These are phyloP conservation scores for Thinocorus orbignyianus DNA, from an alignment of 2,113 vertebrate species.

Conservation along the genomic window DNA sequence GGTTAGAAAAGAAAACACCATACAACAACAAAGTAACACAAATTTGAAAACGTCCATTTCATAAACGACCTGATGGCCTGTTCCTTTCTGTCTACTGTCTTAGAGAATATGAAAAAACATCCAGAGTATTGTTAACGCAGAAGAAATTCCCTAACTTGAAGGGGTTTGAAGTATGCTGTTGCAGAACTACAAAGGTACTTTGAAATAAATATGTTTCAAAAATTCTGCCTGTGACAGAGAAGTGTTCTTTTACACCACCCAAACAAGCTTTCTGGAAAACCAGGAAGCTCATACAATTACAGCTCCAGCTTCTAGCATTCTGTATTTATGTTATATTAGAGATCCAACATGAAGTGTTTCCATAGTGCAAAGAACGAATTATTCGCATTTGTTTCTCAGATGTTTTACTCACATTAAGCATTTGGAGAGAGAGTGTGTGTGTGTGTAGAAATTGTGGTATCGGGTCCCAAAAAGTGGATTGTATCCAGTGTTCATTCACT, in stretches of 20 bases:
- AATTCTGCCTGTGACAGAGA: background rate
- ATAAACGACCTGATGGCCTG: background rate
- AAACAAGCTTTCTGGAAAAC: background rate
- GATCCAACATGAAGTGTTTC: background rate
- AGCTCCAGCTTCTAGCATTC: background rate
- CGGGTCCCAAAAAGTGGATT: background rate
- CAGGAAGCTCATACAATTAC: background rate
- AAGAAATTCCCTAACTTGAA: background rate
- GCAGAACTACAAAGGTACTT: background rate
- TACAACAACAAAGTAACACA: background rate
- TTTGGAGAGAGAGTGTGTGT: background rate
- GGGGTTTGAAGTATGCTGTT: background rate
- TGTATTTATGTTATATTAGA: background rate
- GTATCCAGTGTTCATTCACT: background rate
- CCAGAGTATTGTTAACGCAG: background rate
- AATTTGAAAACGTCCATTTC: background rate
- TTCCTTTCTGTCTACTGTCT: background rate
- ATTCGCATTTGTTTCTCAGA: background rate
- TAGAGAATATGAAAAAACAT: background rate
- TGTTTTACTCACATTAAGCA: background rate
- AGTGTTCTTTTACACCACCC: background rate
- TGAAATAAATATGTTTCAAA: background rate
- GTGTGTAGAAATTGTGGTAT: background rate
- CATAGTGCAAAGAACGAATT: accelerated
- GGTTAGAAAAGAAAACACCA: background rate